Base-by-base conservation (phyloP, 1,140 invertebrate genomes). In the Pseudomyrmex gracilis region DNA sequence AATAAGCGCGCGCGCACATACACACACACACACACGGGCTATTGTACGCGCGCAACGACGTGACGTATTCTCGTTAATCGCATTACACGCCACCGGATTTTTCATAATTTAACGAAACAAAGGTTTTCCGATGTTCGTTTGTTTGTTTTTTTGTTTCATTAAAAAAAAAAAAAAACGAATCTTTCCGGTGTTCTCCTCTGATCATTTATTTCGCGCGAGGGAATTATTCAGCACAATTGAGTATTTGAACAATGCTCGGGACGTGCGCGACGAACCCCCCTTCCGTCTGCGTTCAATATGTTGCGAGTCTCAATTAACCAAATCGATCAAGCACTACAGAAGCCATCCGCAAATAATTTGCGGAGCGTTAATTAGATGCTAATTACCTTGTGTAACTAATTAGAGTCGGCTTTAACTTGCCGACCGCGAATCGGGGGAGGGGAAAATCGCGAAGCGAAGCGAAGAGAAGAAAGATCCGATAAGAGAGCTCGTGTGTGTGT, bases 381-480 rank as follows among this genome's bases (percentile, higher is more conserved):
- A 78, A 78, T 70, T 78, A 78, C 66, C 43, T 47, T 53, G 7
- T 49, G 76, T 78, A 78, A 70, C 76, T 70, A 78, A 78, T 78
- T 78, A 67, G 66, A 55, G 20, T 13, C 47, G n/a, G 2, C 34
- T n/a, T 78, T 57, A 34, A 57, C 74, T 68, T 22, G 76, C 45
- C 64, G 64, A 74, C 43, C 22, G 49, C 66, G 55, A 20, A 34
- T 34, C 34, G 34, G 4, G 4, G 22, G 64, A 64, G 53, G 55
- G 73, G 51, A 68, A 47, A 17, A 12, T 51, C 67, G 45, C 45
- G 17, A n/a, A n/a, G n/a, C 9, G 9, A 12, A n/a, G 20, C 34
- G 17, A 45, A 45, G 49, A 17, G 55, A 47, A 51, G 5, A 22
- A 63, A 51, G 47, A 47, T 5, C 22, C 24, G 78, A 82, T 82